Evolutionary conservation across 1,140 invertebrate genomes (phyloP), one percentile per base, ranked within the genome.

Genomic region (Macrosteles quadrilineatus): DNA sequence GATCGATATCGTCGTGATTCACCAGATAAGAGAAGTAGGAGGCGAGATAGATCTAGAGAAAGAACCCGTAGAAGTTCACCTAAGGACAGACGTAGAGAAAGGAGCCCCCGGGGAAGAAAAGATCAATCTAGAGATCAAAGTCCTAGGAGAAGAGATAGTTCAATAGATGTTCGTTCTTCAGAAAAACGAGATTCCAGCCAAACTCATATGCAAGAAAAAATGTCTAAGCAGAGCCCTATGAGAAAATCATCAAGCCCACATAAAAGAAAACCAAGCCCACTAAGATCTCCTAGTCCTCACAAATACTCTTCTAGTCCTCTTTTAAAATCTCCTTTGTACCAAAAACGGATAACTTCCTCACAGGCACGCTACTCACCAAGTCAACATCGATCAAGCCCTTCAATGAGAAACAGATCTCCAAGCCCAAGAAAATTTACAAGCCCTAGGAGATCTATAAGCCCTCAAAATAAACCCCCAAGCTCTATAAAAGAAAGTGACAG

Each of bases 1-100:
- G 68, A 69, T 0, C n/a, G 57, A 23, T 21, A 63, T 14, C 36
- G 68, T 40, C 31, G 63, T 9, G 63, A 66, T 45, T 66, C 31
- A 23, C 63, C 32, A 43, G 63, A 66, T 25, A 66, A 25, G 21
- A 66, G 40, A 45, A 43, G 14, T 43, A 66, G 27, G 29, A 45
- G 29, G 32, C 59, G 57, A 45, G 57, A 63, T 45, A 62, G 68
- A 19, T 69, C 68, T 19, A 69, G 59, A 64, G 57, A 63, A 6
- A 40, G 68, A 32, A 62, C 57, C 17, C n/a, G 14, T 25, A 57
- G 67, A n/a, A 25, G 50, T 23, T 63, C 59, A n/a, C 21, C 63
- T 40, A 43, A 32, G 47, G 57, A 63, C 21, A 43, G 68, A 47
- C 25, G 32, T 27, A 63, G 68, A 69, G 57, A 63, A 4, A 62